Evolutionary conservation across 1,140 invertebrate genomes (phyloP).

Genomic region (Plectrocnemia conspersa): DNA sequence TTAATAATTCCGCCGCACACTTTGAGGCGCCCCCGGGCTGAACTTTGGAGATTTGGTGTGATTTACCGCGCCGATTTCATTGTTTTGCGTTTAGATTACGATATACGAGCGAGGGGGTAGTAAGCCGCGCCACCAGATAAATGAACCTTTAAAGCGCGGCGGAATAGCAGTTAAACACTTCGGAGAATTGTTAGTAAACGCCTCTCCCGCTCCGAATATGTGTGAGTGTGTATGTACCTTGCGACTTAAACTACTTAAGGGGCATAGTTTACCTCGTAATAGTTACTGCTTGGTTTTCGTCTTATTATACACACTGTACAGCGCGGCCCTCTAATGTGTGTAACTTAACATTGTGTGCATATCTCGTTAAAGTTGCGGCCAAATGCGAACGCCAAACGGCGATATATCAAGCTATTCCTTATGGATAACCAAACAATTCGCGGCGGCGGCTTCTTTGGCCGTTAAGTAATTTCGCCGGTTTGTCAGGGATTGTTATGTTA

Average conservation of each 20-base stretch:
- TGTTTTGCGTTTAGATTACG: slow-evolving; percentile 37
- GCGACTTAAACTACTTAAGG: slow-evolving; percentile 34
- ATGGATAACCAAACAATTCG: slow-evolving; percentile 20
- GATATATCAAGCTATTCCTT: slow-evolving; percentile 19
- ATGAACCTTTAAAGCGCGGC: slow-evolving; percentile 22
- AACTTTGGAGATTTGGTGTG: slow-evolving; percentile 36
- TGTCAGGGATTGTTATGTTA: too few relatives aligned
- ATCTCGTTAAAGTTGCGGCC: slow-evolving; percentile 31
- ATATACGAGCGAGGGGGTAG: slow-evolving; percentile 32
- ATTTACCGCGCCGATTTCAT: slow-evolving; percentile 36
- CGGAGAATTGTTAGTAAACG: slow-evolving; percentile 27
- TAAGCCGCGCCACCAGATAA: slow-evolving; percentile 23
- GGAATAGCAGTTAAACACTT: slow-evolving; percentile 30
- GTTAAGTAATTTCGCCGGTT: too few relatives aligned
- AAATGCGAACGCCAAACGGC: background rate
- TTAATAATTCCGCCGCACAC: slow-evolving; percentile 34
- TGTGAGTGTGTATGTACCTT: slow-evolving; percentile 28
- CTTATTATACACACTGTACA: slow-evolving; percentile 35
- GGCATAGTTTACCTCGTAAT: slow-evolving; percentile 37
- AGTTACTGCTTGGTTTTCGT: slow-evolving; percentile 35
- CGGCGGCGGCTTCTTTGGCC: too few relatives aligned
- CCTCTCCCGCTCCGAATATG: slow-evolving; percentile 10
- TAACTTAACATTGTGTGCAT: slow-evolving; percentile 34
- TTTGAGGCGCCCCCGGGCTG: slow-evolving; percentile 18
- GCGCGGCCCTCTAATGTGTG: slow-evolving; percentile 20